Base-by-base conservation (phyloP, 2,113 vertebrate genomes). In the Aspidoscelis tigris region DNA sequence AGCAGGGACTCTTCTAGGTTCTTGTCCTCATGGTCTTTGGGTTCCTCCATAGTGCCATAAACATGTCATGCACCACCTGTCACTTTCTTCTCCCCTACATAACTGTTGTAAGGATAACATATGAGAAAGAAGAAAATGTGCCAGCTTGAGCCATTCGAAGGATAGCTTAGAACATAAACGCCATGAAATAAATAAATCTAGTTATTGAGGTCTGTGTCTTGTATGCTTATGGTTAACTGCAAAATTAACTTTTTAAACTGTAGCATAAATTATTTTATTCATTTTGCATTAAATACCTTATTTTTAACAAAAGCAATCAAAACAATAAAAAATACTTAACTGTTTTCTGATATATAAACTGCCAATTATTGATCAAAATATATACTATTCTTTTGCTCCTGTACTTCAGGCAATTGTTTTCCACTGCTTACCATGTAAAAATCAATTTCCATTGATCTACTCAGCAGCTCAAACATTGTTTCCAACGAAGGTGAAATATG, bases 351-450 rank as follows among this genome's bases (percentile, higher is more conserved):
- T 1, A 1, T 53, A 81, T 80, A 75, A 89, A 76, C 64, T 86
- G 91, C 88, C 33, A 76, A 83, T 81, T 88, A 85, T 66, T 77
- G 86, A 75, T 87, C 91, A 91, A 80, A 92, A 95, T 70, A 55
- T 86, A 76, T 84, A 89, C 86, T 89, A 89, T 80, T 65, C 76
- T 92, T 82, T 89, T 80, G 89, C 39, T 88, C 91, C 92, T 88
- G 92, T 50, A 16, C 81, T 88, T 93, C 91, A 93, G 81, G 83
- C 74, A 91, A 91, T 90, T 95, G 88, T 91, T 95, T 88, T 76
- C 61, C 88, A 76, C 68, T 78, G 33, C 68, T 93, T 69, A 88
- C 82, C 90, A 86, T 89, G 89, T 91, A 91, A 80, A 91, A 91
- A 90, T 94, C 89, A 90, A 94, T 92, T 88, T 91, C 83, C 80